Conservation (phyloP, 2,113 vertebrate genomes). For the Phaethon lepturus region DNA sequence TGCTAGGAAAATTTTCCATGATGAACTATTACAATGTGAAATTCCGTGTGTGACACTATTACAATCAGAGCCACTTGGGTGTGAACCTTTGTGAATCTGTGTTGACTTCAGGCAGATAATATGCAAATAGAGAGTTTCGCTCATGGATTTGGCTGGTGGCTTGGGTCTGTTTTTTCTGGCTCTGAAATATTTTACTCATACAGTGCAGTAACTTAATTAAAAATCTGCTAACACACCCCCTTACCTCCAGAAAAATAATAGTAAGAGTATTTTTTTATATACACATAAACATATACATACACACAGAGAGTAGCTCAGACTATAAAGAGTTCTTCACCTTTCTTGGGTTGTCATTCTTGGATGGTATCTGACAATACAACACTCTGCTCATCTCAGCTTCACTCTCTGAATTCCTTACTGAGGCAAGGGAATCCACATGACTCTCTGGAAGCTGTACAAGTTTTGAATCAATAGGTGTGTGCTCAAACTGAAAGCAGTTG, state of each 20-base stretch:
- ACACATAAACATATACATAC: background rate
- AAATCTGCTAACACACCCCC: background rate
- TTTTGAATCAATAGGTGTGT: background rate
- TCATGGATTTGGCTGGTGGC: background rate
- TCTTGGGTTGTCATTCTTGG: background rate
- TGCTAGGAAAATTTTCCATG: background rate
- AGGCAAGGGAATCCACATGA: background rate
- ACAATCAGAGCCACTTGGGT: background rate
- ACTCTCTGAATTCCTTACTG: background rate
- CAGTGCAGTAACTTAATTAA: background rate
- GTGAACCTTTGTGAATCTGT: background rate
- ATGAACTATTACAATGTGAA: background rate
- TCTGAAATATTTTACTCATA: background rate
- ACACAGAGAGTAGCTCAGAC: background rate
- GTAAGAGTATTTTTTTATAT: background rate
- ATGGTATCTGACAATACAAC: background rate
- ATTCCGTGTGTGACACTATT: background rate
- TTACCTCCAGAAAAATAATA: background rate
- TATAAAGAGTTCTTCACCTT: background rate
- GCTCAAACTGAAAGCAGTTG: background rate
- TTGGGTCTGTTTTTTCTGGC: background rate
- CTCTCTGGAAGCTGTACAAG: background rate
- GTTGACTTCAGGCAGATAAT: background rate
- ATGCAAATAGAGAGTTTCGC: background rate
- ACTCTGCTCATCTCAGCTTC: background rate